Base-by-base conservation (phyloP, 1,140 invertebrate genomes). In the Belonocnema kinseyi region DNA sequence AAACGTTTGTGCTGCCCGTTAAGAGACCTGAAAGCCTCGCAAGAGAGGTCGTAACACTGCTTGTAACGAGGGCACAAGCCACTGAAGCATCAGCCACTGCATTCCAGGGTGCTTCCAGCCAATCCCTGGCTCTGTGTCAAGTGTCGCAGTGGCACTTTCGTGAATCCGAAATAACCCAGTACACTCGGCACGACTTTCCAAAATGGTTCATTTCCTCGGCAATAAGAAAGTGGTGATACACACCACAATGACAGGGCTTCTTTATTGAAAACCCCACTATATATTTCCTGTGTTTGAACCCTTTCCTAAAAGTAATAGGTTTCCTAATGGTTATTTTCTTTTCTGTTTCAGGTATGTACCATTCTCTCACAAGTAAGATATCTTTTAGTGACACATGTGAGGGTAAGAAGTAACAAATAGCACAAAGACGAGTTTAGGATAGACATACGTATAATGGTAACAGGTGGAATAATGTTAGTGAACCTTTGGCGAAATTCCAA, bases 401-500 rank as follows among this genome's bases (percentile, higher is more conserved):
- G 4, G 40, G 40, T 46, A 11, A 46, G 40, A 46, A 46, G 40
- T 46, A 46, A 46, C 8, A 46, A 11, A 46, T 8, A 46, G 11
- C 11, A 11, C 40, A 46, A 46, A 11, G 7, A 11, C 40, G 40
- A 46, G 8, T 46, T 40, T 46, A 7, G 40, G 1, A 46, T 3
- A 46, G 7, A 11, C 40, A n/a, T 66, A 66, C 33, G 14, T 66
- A 66, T 66, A n/a, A 13, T 52, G 77, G 77, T 78, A 78, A 80
- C 79, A 80, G 76, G 78, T 78, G 73, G 77, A 53, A 61, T 70
- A 33, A 78, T 79, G 74, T 66, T 61, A 74, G 76, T 58, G 54
- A 74, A 77, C 77, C 61, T 70, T 79, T 80, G 79, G 79, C 79
- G 26, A 54, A 13, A 78, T 51, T 73, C 79, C 79, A 79, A 73